These are phyloP conservation scores for Rhodeus uyekii DNA, from an alignment of 2,797 vertebrate species.

Conservation along the genomic window DNA sequence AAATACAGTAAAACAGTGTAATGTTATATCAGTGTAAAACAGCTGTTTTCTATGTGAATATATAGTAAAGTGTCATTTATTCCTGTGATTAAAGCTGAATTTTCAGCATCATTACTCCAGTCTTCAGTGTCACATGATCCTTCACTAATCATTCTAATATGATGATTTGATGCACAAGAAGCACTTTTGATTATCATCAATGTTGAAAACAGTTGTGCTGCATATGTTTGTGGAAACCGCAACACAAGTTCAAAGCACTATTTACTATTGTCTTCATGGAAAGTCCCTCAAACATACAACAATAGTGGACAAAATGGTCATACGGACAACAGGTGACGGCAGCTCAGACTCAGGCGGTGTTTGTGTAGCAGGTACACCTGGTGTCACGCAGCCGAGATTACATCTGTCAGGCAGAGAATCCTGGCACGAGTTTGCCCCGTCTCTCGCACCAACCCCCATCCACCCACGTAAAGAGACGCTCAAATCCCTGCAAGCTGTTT, in stretches of 20 bases:
- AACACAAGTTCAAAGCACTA: background rate
- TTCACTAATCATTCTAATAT: background rate
- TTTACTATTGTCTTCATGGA: background rate
- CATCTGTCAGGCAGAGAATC: slow-evolving; percentile 50
- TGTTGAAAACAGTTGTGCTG: no score
- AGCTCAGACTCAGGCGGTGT: background rate
- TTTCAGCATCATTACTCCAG: background rate
- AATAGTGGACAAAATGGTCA: background rate
- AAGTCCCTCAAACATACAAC: background rate
- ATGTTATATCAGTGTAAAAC: background rate
- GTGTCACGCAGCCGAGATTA: slow-evolving; percentile 35
- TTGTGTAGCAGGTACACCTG: slow-evolving; percentile 25
- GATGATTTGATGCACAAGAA: background rate
- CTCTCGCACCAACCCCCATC: slow-evolving; percentile 1
- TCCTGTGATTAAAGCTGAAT: background rate
- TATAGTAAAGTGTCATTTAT: background rate
- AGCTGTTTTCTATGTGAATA: background rate
- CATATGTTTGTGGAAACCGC: background rate
- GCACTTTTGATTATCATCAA: no score
- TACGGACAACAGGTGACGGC: slow-evolving; percentile 5
- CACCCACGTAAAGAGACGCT: slow-evolving; percentile 22
- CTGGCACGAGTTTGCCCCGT: slow-evolving; percentile 21
- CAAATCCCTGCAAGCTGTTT: slow-evolving; percentile 46
- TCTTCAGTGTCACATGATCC: background rate
- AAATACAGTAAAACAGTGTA: background rate